Evolutionary conservation across 2,888 invertebrate genomes (phyloP), one percentile per base, ranked within the genome.

Genomic region (Chloroclystis v-ata): DNA sequence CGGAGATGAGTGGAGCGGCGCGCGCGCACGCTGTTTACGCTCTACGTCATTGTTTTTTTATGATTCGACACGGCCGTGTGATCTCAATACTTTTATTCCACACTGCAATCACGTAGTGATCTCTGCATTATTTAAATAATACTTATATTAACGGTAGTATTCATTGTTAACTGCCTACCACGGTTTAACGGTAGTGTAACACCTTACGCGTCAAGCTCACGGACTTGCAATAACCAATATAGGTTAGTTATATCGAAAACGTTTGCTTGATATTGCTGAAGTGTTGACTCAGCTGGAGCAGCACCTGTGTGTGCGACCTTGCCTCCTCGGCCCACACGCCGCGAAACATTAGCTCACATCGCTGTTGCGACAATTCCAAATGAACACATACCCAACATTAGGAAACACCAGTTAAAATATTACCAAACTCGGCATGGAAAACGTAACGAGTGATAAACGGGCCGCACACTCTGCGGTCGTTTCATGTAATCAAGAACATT

Each of bases 221-320:
- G n/a, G n/a, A n/a, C n/a, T n/a, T n/a, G n/a, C n/a, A n/a, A n/a
- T n/a, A n/a, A n/a, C n/a, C n/a, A n/a, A n/a, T n/a, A n/a, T n/a
- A n/a, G n/a, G n/a, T n/a, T n/a, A n/a, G n/a, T n/a, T n/a, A n/a
- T n/a, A n/a, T n/a, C n/a, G n/a, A n/a, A n/a, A n/a, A n/a, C n/a
- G n/a, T 20, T 20, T 20, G 5, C 2, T 20, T 20, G 20, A 20
- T 20, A 20, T 4, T 20, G n/a, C n/a, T n/a, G 5, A 16, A 12
- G 12, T 47, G 43, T 48, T 48, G 28, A 48, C 33, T 29, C 47
- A 48, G 43, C 39, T 39, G 38, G 39, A 37, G 12, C 28, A 28
- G 29, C 43, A 39, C 38, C 37, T 39, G 38, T 11, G 32, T 10
- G 24, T 30, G 14, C 44, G 32, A 42, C 49, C 44, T 49, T 45